Conservation (phyloP, 30 jellyfish, hydroid and myxozoan species). For the Mastigias papua region DNA sequence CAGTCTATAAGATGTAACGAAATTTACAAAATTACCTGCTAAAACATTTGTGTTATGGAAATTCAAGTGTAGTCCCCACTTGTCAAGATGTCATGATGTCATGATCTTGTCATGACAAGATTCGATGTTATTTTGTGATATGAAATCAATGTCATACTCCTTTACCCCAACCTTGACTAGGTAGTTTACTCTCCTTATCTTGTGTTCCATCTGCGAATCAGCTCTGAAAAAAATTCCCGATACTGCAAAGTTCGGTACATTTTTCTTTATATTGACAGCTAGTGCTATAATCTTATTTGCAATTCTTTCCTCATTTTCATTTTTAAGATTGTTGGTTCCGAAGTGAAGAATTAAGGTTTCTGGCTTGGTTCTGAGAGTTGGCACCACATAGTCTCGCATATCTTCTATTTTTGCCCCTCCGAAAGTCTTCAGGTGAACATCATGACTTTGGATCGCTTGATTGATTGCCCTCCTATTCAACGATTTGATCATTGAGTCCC, state of each 20-base stretch:
- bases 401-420: conserved; percentile 53
- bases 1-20: neutral
- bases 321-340: conserved; percentile 41
- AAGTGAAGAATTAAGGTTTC: conserved; percentile 28
- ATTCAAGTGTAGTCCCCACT: conserved; percentile 39
- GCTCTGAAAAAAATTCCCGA: conserved; percentile 39
- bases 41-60: conserved; percentile 22
- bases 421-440: conserved; percentile 31
- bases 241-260: conserved; percentile 10
- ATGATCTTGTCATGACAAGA: too few species aligned
- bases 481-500: conserved; percentile 48
- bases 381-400: conserved; percentile 27
- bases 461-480: conserved; percentile 18
- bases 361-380: conserved; percentile 36
- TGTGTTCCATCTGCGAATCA: conserved; percentile 34
- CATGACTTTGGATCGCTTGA: conserved; percentile 24
- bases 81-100: too few species aligned
- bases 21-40: conserved; percentile 25
- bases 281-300: conserved; percentile 47
- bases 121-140: conserved; percentile 20
- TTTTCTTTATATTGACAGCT: conserved; percentile 25
- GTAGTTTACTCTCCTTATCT: conserved; percentile 13
- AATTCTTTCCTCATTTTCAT: conserved; percentile 27
- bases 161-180: conserved; percentile 24
- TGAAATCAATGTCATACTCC: conserved; percentile 29